phyloP scores from a whole-genome alignment of 1,140 invertebrate genomes.

The Drosophila orosa region DNA sequence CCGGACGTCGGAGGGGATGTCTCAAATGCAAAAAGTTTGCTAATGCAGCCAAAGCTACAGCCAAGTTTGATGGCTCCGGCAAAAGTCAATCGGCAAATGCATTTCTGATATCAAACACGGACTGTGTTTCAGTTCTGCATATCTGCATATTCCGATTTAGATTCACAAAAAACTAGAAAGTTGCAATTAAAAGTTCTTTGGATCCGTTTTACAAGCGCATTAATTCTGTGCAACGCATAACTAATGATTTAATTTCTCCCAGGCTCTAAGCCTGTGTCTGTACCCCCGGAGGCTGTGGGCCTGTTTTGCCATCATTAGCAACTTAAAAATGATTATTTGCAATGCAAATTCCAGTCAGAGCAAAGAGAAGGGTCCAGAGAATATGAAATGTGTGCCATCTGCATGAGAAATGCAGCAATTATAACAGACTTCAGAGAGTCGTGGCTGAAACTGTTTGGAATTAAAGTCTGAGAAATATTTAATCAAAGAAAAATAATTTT shows the following conservation, averaged over 20 bases:
- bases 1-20: slow-evolving; percentile 3
- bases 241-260: slow-evolving; percentile 77
- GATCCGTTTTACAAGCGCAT: slow-evolving; percentile 63
- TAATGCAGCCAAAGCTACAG: slow-evolving; percentile 44
- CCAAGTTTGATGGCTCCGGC: slow-evolving; percentile 36
- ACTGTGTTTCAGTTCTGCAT: slow-evolving; percentile 19
- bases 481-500: background rate
- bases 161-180: slow-evolving; percentile 34
- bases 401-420: slow-evolving; percentile 66
- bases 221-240: slow-evolving; percentile 74
- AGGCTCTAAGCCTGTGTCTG: slow-evolving; percentile 6
- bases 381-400: slow-evolving; percentile 57
- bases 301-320: slow-evolving; percentile 60
- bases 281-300: background rate
- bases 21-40: slow-evolving; percentile 73
- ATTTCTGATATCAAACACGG: slow-evolving; percentile 62
- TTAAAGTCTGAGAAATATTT: slow-evolving; percentile 28
- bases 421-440: slow-evolving; percentile 8
- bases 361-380: slow-evolving; percentile 17
- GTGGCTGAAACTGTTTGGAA: background rate
- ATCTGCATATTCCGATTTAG: slow-evolving; percentile 28
- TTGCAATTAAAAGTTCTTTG: slow-evolving; percentile 72
- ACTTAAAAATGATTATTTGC: slow-evolving; percentile 78
- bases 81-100: slow-evolving; percentile 71
- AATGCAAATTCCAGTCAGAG: slow-evolving; percentile 60